phyloP scores from a whole-genome alignment of 2,113 vertebrate species.

The Myanophis thanlyinensis region DNA sequence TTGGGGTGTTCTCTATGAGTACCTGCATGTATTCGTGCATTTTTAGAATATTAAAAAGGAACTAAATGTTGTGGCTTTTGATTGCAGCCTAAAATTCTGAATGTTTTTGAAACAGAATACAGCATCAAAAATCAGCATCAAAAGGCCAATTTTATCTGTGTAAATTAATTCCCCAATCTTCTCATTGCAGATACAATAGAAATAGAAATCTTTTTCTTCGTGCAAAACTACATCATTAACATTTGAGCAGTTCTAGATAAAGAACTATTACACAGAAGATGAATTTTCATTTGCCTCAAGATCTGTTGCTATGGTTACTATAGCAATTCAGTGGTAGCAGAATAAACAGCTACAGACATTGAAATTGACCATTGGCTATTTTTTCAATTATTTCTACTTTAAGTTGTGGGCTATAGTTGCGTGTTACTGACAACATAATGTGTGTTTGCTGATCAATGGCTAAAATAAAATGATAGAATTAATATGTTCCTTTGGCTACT shows the following conservation, averaged over 20 bases:
- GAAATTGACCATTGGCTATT: not conserved
- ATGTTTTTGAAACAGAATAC: not conserved
- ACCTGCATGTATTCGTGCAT: not conserved
- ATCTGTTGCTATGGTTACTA: not conserved
- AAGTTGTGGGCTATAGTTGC: not conserved
- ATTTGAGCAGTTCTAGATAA: constrained; percentile 14
- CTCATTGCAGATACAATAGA: not conserved
- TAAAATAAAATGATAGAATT: not conserved
- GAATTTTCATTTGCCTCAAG: constrained; percentile 23
- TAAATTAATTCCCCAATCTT: not conserved
- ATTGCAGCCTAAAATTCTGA: not conserved
- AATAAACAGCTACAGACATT: constrained; percentile 3
- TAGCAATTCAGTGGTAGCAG: not conserved
- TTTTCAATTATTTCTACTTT: not conserved
- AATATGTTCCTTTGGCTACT: not conserved
- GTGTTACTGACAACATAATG: not conserved
- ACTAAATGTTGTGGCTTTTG: not conserved
- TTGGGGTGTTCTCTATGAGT: not conserved
- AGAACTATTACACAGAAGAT: not conserved
- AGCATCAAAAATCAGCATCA: not conserved
- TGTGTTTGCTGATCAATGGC: not conserved
- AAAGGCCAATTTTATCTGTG: not conserved
- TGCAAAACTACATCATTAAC: not conserved
- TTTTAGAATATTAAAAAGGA: not conserved
- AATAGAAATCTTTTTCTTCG: not conserved